phyloP scores from a whole-genome alignment of 1,140 invertebrate genomes.

The Melipona quadrifasciata region DNA sequence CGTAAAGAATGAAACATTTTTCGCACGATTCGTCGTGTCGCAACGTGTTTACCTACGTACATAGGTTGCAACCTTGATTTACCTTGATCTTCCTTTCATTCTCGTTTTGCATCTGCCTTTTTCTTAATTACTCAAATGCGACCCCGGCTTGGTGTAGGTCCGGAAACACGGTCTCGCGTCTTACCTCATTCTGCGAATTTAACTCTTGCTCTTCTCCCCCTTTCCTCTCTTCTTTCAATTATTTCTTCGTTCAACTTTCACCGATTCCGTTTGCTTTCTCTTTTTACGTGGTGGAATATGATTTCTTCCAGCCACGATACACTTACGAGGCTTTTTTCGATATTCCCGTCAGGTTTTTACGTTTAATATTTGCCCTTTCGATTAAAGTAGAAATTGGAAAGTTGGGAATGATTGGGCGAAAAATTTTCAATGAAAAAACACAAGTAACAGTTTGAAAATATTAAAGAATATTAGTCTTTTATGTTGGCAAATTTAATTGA shows the following conservation, averaged over 20 bases:
- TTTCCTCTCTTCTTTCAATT: neutral
- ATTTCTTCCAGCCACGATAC: slow-evolving; percentile 6
- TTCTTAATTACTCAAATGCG: slow-evolving; percentile 26
- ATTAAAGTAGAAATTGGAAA: no score
- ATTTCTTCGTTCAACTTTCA: slow-evolving; percentile 38
- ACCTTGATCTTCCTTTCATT: slow-evolving; percentile 50
- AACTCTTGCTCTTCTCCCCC: neutral
- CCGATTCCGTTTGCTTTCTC: slow-evolving; percentile 43
- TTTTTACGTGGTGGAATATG: neutral
- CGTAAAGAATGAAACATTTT: neutral
- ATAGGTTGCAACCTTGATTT: neutral
- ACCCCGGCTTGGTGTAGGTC: slow-evolving; percentile 33
- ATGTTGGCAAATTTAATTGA: no score
- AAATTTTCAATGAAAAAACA: no score
- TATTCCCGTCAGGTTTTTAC: neutral
- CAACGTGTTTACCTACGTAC: neutral
- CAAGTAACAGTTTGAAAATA: no score
- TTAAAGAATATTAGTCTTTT: no score
- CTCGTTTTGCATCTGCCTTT: slow-evolving; percentile 25
- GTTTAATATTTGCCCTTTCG: no score
- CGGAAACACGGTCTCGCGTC: slow-evolving; percentile 1
- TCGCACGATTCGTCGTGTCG: no score
- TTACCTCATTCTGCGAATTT: neutral
- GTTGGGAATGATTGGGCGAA: no score
- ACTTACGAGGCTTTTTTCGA: neutral